Evolutionary conservation across 1,140 invertebrate genomes (phyloP), one percentile per base, ranked within the genome.

Genomic region (Drosophila nigrodunni): DNA sequence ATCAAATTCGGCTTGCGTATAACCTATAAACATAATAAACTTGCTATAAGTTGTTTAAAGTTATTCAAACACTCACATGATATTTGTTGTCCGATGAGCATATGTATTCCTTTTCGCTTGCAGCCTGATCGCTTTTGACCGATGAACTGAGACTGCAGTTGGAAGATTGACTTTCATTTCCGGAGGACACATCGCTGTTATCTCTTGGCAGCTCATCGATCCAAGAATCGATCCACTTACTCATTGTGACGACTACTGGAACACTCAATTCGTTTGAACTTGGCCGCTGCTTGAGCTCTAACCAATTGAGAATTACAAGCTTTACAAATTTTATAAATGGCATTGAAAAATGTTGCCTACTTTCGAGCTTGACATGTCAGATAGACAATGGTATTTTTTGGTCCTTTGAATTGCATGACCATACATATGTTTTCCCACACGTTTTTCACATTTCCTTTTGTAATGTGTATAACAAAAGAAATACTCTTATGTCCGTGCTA

Each of bases 121-220:
- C 43, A 30, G 37, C 57, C 39, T 43, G 67, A 18, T 50, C 68
- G 44, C 72, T 65, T 15, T 46, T 49, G 49, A 58, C 50, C 4
- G 67, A 65, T 0, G 81, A 80, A 15, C 72, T 77, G 9, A 71
- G n/a, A 21, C 68, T 71, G 68, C 60, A 47, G 30, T 9, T 64
- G 1, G 61, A 70, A 0, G 39, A 62, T 8, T 21, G 55, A 5
- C 54, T 74, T 3, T 43, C 67, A 5, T 79, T 58, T 0, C 21
- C 39, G 0, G 81, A 68, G 1, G 80, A 82, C n/a, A 44, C 34
- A 21, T 83, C 80, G 59, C 62, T 79, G 11, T 69, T 61, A 34
- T 76, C 62, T 7, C 35, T 18, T 9, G 68, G 68, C 18, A 71
- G 34, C n/a, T 71, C 68, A 49, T 71, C 44, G 44, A 35, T 62